Conservation (phyloP, 2,797 vertebrate genomes). For the Alosa sapidissima region DNA sequence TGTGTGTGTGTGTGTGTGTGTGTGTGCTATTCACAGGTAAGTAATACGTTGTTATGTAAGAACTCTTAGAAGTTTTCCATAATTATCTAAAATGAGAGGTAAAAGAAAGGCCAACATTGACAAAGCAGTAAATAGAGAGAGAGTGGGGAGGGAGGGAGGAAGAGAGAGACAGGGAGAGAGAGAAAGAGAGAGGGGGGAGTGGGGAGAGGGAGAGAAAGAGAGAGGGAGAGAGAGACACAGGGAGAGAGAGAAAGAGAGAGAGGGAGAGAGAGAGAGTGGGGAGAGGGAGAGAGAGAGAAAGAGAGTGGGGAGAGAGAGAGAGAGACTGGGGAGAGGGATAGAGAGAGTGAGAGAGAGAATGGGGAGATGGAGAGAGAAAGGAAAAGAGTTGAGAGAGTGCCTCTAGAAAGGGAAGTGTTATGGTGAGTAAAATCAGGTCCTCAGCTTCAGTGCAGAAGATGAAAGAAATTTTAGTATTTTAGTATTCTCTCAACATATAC, state of each 20-base stretch:
- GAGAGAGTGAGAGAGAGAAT: background rate
- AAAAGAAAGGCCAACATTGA: background rate
- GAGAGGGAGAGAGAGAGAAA: background rate
- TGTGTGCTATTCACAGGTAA: background rate
- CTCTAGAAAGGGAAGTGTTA: conserved; percentile 5
- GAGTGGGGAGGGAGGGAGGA: no score
- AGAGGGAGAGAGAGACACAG: background rate
- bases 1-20: background rate
- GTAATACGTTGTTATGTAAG: background rate
- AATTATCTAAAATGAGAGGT: background rate
- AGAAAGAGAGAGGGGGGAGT: background rate
- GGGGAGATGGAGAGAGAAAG: background rate
- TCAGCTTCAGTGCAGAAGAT: background rate
- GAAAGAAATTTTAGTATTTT: conserved; percentile 11
- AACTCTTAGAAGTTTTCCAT: background rate
- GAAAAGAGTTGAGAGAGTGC: background rate
- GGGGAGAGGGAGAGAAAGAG: no score
- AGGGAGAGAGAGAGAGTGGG: background rate
- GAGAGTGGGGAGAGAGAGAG: background rate
- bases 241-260: background rate
- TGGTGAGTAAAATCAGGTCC: background rate
- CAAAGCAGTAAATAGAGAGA: background rate
- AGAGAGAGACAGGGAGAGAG: background rate
- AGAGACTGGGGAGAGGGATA: background rate
- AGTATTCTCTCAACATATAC: background rate